These are phyloP conservation scores for Lates japonicus DNA, from an alignment of 2,797 vertebrate species.

Conservation along the genomic window DNA sequence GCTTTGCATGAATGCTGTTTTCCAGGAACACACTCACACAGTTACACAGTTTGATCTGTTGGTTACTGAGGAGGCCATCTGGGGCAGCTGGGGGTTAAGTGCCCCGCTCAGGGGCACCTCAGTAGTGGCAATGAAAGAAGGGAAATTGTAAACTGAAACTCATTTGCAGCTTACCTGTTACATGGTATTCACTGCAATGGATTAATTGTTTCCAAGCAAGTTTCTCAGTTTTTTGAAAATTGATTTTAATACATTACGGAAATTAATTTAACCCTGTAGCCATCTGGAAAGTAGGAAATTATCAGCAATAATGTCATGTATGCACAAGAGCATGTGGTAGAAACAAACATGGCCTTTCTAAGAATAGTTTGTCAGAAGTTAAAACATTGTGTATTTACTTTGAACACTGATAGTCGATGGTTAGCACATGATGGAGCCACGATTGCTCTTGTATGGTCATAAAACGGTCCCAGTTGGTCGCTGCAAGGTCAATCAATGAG, in stretches of 20 bases:
- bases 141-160: conserved; percentile 16
- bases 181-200: not conserved
- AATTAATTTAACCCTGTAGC: not conserved
- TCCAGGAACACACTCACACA: conserved; percentile 6
- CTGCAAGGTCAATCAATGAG: conserved; percentile 45
- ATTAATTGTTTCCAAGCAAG: not conserved
- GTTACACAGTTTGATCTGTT: conserved; percentile 15
- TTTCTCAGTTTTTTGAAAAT: not conserved
- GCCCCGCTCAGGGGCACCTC: conserved; percentile 1
- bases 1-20: not conserved
- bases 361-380: not conserved
- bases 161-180: not conserved
- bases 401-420: conserved; percentile 8
- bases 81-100: conserved; percentile 22
- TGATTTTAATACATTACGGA: not conserved
- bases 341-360: not conserved
- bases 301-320: not conserved
- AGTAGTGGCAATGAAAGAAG: conserved; percentile 8
- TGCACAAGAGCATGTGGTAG: not conserved
- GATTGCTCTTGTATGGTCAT: conserved; percentile 31
- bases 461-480: conserved; percentile 42
- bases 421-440: conserved; percentile 6
- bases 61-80: conserved; percentile 3
- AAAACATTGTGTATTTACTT: conserved; percentile 10
- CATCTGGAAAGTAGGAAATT: not conserved